Percentiles rank a stretch among this genome's conserved stretches.
Evolutionary conservation across 2,797 vertebrate genomes (phyloP).

Genomic region (Pantherophis alleghaniensis): DNA sequence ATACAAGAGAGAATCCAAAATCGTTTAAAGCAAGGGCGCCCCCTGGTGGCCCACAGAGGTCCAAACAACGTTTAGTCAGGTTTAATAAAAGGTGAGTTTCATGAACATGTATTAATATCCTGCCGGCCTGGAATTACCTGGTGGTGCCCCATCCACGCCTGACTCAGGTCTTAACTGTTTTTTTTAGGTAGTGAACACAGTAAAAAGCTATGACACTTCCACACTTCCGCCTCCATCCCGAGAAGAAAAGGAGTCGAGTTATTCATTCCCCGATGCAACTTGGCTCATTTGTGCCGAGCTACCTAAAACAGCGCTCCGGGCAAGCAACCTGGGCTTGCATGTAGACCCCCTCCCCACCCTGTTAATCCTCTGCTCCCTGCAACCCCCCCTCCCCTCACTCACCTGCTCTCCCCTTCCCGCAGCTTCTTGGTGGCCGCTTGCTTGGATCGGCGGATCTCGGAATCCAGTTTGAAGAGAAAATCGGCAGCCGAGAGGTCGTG

Average conservation of each 20-base stretch:
- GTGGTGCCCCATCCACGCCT: background rate
- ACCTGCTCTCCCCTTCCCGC: constrained; percentile 72
- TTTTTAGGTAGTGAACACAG: background rate
- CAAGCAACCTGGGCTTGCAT: background rate
- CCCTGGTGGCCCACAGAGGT: background rate
- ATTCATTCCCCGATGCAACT: background rate
- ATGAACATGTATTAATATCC: background rate
- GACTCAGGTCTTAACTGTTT: background rate
- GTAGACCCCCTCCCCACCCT: background rate
- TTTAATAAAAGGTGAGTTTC: background rate
- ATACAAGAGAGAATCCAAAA: too few species aligned
- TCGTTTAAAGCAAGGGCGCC: background rate
- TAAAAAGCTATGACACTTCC: background rate
- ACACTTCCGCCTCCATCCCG: background rate
- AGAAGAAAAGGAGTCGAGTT: background rate
- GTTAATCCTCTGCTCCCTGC: background rate
- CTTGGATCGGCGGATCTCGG: constrained; percentile 84
- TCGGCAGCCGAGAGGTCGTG: constrained; percentile 79
- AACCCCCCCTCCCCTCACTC: constrained; percentile 21
- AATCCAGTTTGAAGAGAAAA: constrained; percentile 84
- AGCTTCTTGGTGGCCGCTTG: constrained; percentile 79
- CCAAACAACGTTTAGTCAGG: background rate
- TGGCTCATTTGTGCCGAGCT: background rate
- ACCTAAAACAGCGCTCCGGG: background rate
- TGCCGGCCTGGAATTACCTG: background rate